Evolutionary conservation across 2,113 vertebrate species (phyloP).

Genomic region (Channa maculata): DNA sequence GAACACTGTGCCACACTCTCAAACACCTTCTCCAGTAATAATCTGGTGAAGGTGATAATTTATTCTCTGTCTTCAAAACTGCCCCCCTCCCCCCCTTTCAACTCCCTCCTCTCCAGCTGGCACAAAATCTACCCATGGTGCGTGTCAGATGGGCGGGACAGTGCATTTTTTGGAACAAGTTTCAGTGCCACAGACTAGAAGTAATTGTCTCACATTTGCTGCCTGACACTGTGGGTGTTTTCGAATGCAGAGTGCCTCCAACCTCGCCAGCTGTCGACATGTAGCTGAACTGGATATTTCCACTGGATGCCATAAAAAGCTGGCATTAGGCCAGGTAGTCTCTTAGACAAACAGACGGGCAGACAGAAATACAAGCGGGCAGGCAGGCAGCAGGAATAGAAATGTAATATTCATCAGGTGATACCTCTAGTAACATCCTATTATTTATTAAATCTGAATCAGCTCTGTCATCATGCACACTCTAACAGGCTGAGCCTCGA

Average conservation of each 20-base stretch:
- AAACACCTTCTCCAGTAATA: constrained; percentile 67
- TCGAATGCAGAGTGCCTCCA: constrained; percentile 54
- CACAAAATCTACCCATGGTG: constrained; percentile 48
- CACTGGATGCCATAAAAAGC: constrained; percentile 37
- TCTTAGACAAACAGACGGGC: constrained; percentile 34
- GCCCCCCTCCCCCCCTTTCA: not conserved
- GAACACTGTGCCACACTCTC: constrained; percentile 39
- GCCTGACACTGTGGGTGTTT: constrained; percentile 66
- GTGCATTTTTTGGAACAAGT: constrained; percentile 56
- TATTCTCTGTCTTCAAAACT: constrained; percentile 63
- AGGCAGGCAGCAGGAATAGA: constrained; percentile 40
- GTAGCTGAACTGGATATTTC: constrained; percentile 55
- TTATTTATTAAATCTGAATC: constrained; percentile 79
- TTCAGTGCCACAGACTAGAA: constrained; percentile 53
- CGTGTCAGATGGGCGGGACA: constrained; percentile 61
- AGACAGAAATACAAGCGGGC: constrained; percentile 22
- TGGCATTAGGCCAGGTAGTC: constrained; percentile 50
- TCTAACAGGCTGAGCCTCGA: constrained; percentile 69
- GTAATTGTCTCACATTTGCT: constrained; percentile 64
- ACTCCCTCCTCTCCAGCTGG: constrained; percentile 66
- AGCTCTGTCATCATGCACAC: constrained; percentile 72
- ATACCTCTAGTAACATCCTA: constrained; percentile 74
- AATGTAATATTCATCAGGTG: constrained; percentile 77
- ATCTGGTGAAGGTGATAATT: constrained; percentile 73
- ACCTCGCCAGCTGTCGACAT: constrained; percentile 63